These are phyloP conservation scores for Apostichopus leukothele DNA, from an alignment of 53 echinoderm and acorn worm genomes.

Conservation along the genomic window DNA sequence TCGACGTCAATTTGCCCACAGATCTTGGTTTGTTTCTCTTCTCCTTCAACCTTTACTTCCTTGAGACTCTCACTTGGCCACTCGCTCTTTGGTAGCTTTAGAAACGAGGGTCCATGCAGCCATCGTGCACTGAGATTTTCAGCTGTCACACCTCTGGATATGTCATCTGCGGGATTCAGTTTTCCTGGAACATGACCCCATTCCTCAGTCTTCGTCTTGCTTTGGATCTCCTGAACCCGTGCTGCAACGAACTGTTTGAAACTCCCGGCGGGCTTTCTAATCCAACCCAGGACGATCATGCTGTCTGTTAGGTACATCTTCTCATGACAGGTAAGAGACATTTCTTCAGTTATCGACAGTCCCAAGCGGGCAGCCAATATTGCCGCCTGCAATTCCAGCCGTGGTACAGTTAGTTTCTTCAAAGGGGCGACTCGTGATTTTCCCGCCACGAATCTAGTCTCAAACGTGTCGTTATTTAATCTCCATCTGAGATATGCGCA, in stretches of 20 bases:
- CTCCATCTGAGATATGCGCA: conserved; percentile 50
- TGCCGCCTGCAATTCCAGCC: conserved; percentile 59
- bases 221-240: conserved; percentile 37
- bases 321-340: neutral
- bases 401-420: conserved; percentile 50
- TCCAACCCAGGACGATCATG: conserved; percentile 49
- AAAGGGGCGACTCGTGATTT: conserved; percentile 62
- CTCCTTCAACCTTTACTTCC: conserved; percentile 3
- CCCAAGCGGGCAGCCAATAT: conserved; percentile 44
- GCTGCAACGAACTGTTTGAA: conserved; percentile 47
- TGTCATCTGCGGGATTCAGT: conserved; percentile 56
- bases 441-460: conserved; percentile 47
- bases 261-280: neutral
- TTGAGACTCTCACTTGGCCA: conserved; percentile 48
- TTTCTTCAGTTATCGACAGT: neutral
- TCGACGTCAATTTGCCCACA: conserved; percentile 34
- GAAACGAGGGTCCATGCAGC: conserved; percentile 39
- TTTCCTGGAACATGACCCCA: conserved; percentile 29
- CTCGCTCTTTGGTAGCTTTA: neutral
- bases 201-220: conserved; percentile 9
- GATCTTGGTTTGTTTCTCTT: conserved; percentile 12
- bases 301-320: conserved; percentile 41
- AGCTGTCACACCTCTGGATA: conserved; percentile 48
- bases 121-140: neutral
- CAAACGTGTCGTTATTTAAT: conserved; percentile 37